Evolutionary conservation across 2,797 vertebrate genomes (phyloP), one percentile per base, ranked within the genome.

Genomic region (Erethizon dorsatum): DNA sequence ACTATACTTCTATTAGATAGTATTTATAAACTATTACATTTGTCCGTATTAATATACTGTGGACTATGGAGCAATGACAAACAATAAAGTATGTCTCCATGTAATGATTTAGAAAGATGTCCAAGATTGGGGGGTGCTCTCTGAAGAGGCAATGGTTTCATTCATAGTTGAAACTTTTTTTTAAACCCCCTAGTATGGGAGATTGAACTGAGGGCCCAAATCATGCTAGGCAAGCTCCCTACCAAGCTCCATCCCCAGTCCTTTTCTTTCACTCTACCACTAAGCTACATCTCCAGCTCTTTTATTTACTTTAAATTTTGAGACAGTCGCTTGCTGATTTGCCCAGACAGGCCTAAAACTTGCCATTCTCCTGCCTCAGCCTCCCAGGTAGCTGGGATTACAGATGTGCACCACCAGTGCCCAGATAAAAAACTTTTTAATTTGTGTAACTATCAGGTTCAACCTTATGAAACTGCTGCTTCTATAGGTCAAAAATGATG

Each of bases 401-500:
- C 45, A 77, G 11, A 71, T 75, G 26, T 77, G 6, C 26, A 77
- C 26, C 24, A 47, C 24, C 45, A 47, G 47, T 2, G 12, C 71
- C 45, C 26, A 28, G 13, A 24, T 15, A 75, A 78, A 88, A 57
- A 85, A 59, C 28, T 18, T 77, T 52, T 93, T 86, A 93, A 31
- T 77, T 37, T 57, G 18, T 57, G 4, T 71, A 59, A 88, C 75
- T 96, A 52, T 83, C 71, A 87, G 65, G n/a, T 84, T 90, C 63
- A 89, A 93, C 6, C 47, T 94, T 11, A 83, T 69, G 31, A 96
- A 90, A 93, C 6, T 92, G 20, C 37, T 50, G 14, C 67, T 92
- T 94, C 20, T 75, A 17, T 54, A 91, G 10, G 47, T 77, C 91
- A 90, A 91, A 97, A 90, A 78, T 28, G 77, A 28, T 33, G n/a